Evolutionary conservation across 2,113 vertebrate genomes (phyloP).

Genomic region (Actenoides hombroni): DNA sequence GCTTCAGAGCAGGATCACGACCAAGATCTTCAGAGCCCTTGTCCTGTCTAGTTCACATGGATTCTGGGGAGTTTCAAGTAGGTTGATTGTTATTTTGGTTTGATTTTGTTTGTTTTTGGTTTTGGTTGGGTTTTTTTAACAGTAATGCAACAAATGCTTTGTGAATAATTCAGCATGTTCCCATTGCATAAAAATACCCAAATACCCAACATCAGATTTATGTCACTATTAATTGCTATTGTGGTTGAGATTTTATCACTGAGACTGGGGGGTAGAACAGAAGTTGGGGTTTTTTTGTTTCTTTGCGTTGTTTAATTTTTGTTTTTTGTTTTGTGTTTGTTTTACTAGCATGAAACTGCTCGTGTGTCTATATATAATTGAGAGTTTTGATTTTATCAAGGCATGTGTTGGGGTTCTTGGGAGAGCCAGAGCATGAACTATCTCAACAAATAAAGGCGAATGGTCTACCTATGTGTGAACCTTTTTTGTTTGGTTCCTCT

Average conservation of each 20-base stretch:
- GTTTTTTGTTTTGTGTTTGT: too few relatives aligned
- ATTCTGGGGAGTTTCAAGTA: neutral
- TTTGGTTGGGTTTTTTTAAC: neutral
- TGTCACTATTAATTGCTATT: neutral
- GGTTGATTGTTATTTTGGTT: neutral
- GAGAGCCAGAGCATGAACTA: neutral
- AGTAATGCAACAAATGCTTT: neutral
- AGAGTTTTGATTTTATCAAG: neutral
- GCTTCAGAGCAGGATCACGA: neutral
- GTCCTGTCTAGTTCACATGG: neutral
- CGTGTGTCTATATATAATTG: neutral
- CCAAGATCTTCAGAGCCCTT: neutral
- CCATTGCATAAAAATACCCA: neutral
- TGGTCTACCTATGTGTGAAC: neutral
- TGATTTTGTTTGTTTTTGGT: neutral
- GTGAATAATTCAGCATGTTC: neutral
- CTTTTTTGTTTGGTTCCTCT: neutral
- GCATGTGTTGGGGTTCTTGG: neutral
- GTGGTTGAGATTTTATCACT: neutral
- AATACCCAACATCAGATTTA: rapidly evolving
- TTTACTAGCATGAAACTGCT: neutral
- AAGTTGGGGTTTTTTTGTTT: too few relatives aligned
- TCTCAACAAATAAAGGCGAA: neutral
- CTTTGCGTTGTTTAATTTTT: neutral
- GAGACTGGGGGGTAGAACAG: neutral